Base-by-base conservation (phyloP, 2,797 vertebrate genomes). In the Poeciliopsis presidionis region DNA sequence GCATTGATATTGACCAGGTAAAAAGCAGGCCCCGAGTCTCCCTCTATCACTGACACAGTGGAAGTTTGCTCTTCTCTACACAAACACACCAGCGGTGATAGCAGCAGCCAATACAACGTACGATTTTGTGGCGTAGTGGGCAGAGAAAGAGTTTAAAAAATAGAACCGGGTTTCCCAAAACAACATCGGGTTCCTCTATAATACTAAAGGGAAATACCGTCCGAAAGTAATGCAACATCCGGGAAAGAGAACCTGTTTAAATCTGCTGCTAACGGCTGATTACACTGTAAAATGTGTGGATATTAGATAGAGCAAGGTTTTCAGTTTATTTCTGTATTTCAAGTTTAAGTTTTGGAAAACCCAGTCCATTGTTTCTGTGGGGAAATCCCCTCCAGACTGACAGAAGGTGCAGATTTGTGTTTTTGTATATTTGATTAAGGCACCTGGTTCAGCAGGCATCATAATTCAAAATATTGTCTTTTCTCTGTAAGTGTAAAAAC, bases 401-500 rank as follows among this genome's bases (percentile, higher is more conserved):
- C 89, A 85, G 78, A 90, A 94, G 90, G 90, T 92, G 90, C 83
- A 92, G 84, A 92, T 92, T 94, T 92, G 91, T 94, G 91, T 93
- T 93, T 91, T 94, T 83, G 71, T 93, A 87, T 90, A 84, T 93
- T 91, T 93, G 91, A 94, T 91, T 96, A 96, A 96, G 95, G 96
- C 96, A 96, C 94, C 96, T 95, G 95, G 95, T 95, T 95, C 77
- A 94, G 93, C 95, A 96, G 95, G 95, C 95, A 95, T 95, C 90
- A 85, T 94, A 94, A 95, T 72, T 92, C 92, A 92, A 95, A 93
- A 93, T 83, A 84, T 82, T 74, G 76, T 91, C 69, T 61, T 76
- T 89, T 73, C 67, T 70, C 77, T 76, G 71, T 88, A 73, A 76
- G 77, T 89, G 87, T 88, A 87, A 92, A 94, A 95, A 94, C 87